Conservation (phyloP, 2,888 invertebrate genomes). For the Drosophila anceps region DNA sequence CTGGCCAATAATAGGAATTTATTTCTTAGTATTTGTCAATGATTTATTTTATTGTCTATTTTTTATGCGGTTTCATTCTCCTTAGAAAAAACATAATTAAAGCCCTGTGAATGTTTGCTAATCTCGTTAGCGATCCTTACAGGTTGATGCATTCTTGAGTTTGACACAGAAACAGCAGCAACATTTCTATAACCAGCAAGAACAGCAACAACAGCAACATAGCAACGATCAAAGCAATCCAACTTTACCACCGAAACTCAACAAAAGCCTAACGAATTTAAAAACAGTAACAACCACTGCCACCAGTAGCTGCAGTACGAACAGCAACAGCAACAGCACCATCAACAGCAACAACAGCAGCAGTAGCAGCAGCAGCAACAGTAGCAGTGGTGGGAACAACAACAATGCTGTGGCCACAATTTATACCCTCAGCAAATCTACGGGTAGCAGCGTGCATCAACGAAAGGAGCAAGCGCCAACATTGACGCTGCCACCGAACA, state of each 20-base stretch:
- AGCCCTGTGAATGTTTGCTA: constrained; percentile 14
- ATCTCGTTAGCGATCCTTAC: constrained; percentile 26
- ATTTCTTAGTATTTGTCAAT: not conserved
- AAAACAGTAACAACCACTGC: constrained; percentile 66
- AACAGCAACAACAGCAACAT: constrained; percentile 47
- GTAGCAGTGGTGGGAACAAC: constrained; percentile 45
- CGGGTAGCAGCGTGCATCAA: constrained; percentile 48
- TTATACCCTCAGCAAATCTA: constrained; percentile 77
- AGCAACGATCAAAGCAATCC: constrained; percentile 74
- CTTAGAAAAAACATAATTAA: not conserved
- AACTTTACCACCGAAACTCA: constrained; percentile 85
- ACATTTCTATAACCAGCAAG: constrained; percentile 73
- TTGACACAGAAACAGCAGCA: constrained; percentile 82
- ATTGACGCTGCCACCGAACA: constrained; percentile 82
- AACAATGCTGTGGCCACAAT: constrained; percentile 79
- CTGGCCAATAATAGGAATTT: not conserved
- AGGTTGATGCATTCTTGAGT: constrained; percentile 83
- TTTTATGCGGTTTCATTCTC: constrained; percentile 8
- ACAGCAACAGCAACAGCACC: constrained; percentile 17
- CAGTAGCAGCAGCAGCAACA: constrained; percentile 34
- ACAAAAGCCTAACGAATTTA: constrained; percentile 85
- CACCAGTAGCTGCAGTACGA: constrained; percentile 34
- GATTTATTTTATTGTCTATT: too few relatives aligned
- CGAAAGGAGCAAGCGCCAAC: constrained; percentile 77
- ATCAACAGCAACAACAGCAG: constrained; percentile 22